Percentiles rank a stretch among this genome's conserved stretches.
These are phyloP conservation scores for Anticlea derivata DNA, from an alignment of 2,888 invertebrate species.

Conservation along the genomic window DNA sequence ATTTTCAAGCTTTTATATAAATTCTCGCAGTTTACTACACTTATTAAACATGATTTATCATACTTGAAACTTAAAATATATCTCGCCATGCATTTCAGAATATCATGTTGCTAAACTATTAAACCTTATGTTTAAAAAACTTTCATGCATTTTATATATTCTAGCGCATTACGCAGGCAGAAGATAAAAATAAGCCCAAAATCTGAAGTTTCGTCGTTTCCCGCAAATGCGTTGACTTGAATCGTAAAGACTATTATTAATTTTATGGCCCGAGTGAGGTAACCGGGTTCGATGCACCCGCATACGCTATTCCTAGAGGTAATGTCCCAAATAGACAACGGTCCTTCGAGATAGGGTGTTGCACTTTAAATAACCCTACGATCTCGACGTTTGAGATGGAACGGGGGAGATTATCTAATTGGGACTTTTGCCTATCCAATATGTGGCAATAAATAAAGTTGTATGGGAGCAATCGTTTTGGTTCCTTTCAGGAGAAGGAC, in stretches of 20 bases:
- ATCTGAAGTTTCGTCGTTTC: slow-evolving; percentile 22
- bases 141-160: no score
- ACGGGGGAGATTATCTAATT: no score
- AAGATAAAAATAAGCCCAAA: slow-evolving; percentile 11
- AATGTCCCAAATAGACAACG: slow-evolving; percentile 44
- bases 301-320: slow-evolving; percentile 56
- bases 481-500: no score
- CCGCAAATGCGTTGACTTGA: slow-evolving; percentile 17
- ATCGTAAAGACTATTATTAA: slow-evolving; percentile 58
- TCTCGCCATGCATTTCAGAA: no score
- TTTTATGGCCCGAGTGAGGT: slow-evolving; percentile 57
- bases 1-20: no score
- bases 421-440: not conserved
- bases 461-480: no score
- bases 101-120: no score
- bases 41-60: no score
- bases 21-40: no score
- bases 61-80: no score
- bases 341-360: slow-evolving; percentile 12
- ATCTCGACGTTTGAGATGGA: not conserved
- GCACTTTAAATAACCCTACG: slow-evolving; percentile 3
- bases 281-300: slow-evolving; percentile 59
- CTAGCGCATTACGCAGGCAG: not conserved
- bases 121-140: no score
- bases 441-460: not conserved